Base-by-base conservation (phyloP, 2,113 vertebrate species). In the Corvus cornix region DNA sequence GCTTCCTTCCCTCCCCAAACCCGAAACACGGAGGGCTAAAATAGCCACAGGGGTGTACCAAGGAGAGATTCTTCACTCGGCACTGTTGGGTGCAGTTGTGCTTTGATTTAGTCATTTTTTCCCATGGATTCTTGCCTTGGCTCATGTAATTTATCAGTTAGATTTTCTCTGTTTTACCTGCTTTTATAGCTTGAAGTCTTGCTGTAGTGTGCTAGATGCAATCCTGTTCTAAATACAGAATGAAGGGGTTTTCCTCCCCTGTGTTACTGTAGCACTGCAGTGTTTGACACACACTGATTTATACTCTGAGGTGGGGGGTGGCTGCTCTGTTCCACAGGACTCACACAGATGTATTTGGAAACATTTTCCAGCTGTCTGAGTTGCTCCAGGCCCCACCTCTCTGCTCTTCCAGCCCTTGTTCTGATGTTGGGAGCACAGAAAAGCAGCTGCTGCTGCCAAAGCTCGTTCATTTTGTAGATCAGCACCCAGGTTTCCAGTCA, bases 1-100 rank as follows among this genome's bases (percentile, higher is more conserved):
- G 1, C 7, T 21, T 20, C 72, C 27, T 59, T 26, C 18, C 58
- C 44, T 51, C 21, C 52, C 44, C 58, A 41, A 7, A n/a, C 68
- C 27, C 39, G 5, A 3, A 16, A 4, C 0, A 1, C 13, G 21
- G 5, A 19, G 37, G 28, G 2, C n/a, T 84, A 4, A 33, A 46
- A 33, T 1, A 43, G 31, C 9, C 46, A 24, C 0, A 53, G 7
- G 11, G 53, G 2, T 10, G 7, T 6, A 8, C 3, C 30, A 11
- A 16, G 48, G 27, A 15, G 11, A 46, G 58, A 2, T 7, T 30
- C 56, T 69, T 9, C 49, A 4, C 33, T 16, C 63, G 33, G 53
- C 27, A 3, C 48, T 21, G 37, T 2, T 28, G 14, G 11, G 0
- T 39, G 26, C 2, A 3, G 30, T 7, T 35, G 20, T 13, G 8